These are phyloP conservation scores for Scolopax rusticola DNA, from an alignment of 2,797 vertebrate genomes.

Conservation along the genomic window DNA sequence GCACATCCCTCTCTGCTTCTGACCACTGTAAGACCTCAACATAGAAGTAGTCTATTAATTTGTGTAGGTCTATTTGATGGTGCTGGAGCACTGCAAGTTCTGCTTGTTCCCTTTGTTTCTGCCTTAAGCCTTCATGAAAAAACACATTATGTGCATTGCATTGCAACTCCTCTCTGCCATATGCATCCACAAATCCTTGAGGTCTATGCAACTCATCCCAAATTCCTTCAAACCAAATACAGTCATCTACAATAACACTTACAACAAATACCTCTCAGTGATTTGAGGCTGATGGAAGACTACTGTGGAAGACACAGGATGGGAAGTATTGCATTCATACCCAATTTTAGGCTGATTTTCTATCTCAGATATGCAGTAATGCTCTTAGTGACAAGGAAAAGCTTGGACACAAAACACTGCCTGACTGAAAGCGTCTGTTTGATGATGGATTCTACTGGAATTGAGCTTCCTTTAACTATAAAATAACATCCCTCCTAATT, in stretches of 20 bases:
- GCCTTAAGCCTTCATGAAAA: background rate
- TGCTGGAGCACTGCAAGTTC: background rate
- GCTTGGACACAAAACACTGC: background rate
- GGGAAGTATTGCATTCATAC: background rate
- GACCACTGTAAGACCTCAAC: background rate
- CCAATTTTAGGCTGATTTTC: background rate
- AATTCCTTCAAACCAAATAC: background rate
- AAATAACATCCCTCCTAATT: conserved; percentile 82
- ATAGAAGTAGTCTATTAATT: background rate
- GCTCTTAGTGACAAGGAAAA: background rate
- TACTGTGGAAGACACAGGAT: background rate
- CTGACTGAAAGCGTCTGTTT: background rate
- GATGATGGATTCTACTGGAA: background rate
- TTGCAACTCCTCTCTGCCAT: background rate
- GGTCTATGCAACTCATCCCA: background rate
- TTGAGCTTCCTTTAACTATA: conserved; percentile 23
- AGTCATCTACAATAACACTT: background rate
- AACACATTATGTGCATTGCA: background rate
- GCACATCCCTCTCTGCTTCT: background rate
- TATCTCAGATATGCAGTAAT: background rate
- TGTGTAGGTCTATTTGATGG: background rate
- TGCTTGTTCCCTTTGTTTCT: background rate
- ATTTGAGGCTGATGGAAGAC: background rate
- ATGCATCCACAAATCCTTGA: background rate
- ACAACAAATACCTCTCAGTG: background rate